Base-by-base conservation (phyloP, 2,888 invertebrate genomes). In the Onthophagus sagittarius region DNA sequence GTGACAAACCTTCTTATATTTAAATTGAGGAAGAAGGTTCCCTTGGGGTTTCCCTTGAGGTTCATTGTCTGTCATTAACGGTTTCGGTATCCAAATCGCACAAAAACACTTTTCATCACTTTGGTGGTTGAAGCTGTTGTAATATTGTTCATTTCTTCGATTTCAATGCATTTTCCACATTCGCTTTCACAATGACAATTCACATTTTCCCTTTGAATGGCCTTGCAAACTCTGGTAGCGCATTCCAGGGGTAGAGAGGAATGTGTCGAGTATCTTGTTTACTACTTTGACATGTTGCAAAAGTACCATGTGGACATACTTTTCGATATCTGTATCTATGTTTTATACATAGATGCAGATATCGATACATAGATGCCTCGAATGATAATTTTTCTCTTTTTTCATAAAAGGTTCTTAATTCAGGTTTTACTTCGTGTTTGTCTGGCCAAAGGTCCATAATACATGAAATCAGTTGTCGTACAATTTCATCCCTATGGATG, bases 161-260 rank as follows among this genome's bases (percentile, higher is more conserved):
- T 31, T 53, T 73, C 71, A 3, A 73, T 32, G 71, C 71, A 73
- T 3, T 64, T 53, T n/a, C n/a, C 4, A 65, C 31, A 15, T 71
- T 53, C 2, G 73, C 64, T 23, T 73, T 71, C 1, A 73, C 70
- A 11, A 76, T 53, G 9, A 78, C 53, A 33, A 77, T 14, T 77
- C 76, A 77, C 78, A 84, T 77, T 81, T 82, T 69, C 77, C 80
- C 77, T 67, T 76, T 9, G 71, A 74, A 71, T 33, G 77, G 73
- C 67, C 79, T 32, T 14, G 75, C 71, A 74, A 75, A 53, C 13
- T 70, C 63, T 13, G 73, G 39, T 15, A 39, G 70, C 14, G 74
- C 71, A 14, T 64, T 63, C 74, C 77, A 78, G 1, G 74, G 74
- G 74, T 73, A 76, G 11, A 77, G 63, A 23, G 75, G 77, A n/a